Evolutionary conservation across 2,888 invertebrate species (phyloP).

Genomic region (Adelphocoris suturalis): DNA sequence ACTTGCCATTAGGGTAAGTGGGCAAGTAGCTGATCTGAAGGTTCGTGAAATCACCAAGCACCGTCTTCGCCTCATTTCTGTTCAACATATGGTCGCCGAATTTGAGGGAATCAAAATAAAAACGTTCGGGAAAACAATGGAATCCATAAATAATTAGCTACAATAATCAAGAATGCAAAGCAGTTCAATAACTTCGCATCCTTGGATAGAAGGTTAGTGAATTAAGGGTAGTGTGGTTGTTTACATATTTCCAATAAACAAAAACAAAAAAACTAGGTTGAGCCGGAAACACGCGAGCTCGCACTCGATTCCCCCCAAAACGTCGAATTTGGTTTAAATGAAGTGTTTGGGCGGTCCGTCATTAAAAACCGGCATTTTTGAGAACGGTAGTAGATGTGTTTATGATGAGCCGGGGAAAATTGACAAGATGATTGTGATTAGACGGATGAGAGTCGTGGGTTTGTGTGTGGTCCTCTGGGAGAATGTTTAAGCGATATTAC

Average conservation of each 20-base stretch:
- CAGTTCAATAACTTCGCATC: too few species aligned
- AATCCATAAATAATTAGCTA: too few species aligned
- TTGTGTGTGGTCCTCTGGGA: not conserved
- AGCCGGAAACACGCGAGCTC: not conserved
- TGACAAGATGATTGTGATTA: conserved; percentile 26
- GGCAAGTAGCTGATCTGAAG: too few species aligned
- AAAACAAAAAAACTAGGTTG: not conserved
- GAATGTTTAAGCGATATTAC: not conserved
- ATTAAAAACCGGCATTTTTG: not conserved
- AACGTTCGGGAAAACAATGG: too few species aligned
- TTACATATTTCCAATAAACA: not conserved
- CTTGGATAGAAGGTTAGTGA: too few species aligned
- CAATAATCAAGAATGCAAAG: too few species aligned
- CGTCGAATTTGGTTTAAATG: not conserved
- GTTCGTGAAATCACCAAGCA: too few species aligned
- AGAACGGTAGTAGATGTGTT: not conserved
- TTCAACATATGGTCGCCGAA: too few species aligned
- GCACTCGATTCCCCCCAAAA: not conserved
- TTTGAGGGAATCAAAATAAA: too few species aligned
- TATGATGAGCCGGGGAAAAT: not conserved
- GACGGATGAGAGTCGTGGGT: conserved; percentile 6
- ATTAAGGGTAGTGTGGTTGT: too few species aligned
- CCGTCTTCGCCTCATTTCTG: too few species aligned
- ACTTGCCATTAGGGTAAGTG: too few species aligned
- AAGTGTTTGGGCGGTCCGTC: not conserved